Conservation (phyloP, 2,797 vertebrate species). For the Eidolon dupreanum region DNA sequence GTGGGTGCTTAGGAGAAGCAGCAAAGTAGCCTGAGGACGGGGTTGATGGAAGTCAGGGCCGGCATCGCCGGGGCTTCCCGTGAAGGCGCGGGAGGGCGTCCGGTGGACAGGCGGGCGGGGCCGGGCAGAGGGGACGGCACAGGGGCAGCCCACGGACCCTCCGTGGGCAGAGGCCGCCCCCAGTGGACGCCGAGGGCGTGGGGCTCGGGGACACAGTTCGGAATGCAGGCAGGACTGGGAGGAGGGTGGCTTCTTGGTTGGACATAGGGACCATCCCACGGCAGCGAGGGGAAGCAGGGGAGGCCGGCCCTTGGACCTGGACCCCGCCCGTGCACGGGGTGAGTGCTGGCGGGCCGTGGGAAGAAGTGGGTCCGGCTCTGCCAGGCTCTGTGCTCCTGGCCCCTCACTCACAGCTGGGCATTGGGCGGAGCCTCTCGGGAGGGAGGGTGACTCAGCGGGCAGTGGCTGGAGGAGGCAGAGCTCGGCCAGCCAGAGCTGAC, state of each 20-base stretch:
- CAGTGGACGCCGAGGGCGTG: too few species aligned
- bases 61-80: background rate
- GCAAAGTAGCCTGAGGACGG: background rate
- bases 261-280: background rate
- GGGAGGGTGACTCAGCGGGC: too few species aligned
- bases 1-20: background rate
- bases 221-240: background rate
- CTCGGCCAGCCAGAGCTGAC: background rate
- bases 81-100: background rate
- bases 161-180: background rate
- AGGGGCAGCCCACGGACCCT: background rate
- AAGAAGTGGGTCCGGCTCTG: accelerated
- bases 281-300: background rate
- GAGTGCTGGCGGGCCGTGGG: background rate
- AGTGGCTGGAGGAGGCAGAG: background rate
- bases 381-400: background rate
- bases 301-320: too few species aligned
- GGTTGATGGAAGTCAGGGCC: background rate
- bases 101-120: background rate
- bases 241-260: background rate
- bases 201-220: too few species aligned
- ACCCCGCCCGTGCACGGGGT: accelerated
- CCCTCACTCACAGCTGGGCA: background rate
- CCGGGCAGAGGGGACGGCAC: background rate
- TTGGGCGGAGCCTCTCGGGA: background rate